Conservation (phyloP, 1,140 invertebrate species). For the Cheumatopsyche charites region DNA sequence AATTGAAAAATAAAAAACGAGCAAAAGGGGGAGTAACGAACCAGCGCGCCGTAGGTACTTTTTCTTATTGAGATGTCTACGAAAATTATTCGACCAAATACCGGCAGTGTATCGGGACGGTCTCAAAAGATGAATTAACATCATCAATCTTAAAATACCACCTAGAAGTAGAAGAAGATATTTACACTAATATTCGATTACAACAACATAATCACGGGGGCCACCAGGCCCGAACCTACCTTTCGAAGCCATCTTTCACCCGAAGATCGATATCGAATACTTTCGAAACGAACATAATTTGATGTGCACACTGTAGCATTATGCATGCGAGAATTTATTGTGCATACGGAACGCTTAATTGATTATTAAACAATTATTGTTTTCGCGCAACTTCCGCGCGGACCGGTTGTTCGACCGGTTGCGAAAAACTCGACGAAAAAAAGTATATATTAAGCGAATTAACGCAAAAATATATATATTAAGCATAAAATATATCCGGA, state of each 20-base stretch:
- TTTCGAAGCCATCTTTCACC: no score
- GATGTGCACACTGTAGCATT: no score
- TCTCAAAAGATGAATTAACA: constrained; percentile 28
- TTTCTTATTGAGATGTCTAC: constrained; percentile 17
- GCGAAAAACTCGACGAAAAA: not conserved
- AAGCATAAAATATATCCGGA: no score
- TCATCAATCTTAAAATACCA: constrained; percentile 28
- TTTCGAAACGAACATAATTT: no score
- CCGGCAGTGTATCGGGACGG: constrained; percentile 23
- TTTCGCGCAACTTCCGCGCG: constrained; percentile 5
- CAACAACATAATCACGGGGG: constrained; percentile 21
- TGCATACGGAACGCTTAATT: not conserved
- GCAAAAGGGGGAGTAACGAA: not conserved
- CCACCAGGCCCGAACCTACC: constrained; percentile 3
- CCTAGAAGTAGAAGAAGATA: constrained; percentile 25
- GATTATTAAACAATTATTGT: constrained; percentile 19
- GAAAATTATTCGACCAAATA: constrained; percentile 27
- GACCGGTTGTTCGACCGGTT: not conserved
- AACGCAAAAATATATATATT: no score
- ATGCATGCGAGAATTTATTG: not conserved
- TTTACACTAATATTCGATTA: constrained; percentile 28
- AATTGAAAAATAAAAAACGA: not conserved
- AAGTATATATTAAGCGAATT: not conserved
- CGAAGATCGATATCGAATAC: no score
- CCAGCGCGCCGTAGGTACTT: not conserved